Evolutionary conservation across 2,113 vertebrate genomes (phyloP), one percentile per base, ranked within the genome.

Genomic region (Coreoperca whiteheadi): DNA sequence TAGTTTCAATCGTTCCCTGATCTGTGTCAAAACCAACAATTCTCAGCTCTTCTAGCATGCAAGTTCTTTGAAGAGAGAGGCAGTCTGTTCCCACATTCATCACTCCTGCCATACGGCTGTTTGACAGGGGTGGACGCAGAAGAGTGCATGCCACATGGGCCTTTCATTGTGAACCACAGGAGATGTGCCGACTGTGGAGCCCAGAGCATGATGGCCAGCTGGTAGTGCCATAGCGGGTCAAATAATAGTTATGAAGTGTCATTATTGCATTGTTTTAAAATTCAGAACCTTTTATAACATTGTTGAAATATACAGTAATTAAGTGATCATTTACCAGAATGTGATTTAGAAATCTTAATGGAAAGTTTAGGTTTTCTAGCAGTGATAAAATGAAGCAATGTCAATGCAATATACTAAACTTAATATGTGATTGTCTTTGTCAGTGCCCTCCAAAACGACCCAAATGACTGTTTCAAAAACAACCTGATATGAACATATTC

Each of bases 41-140:
- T 70, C 63, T 71, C 37, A 61, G 69, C 63, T 63, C 41, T 59
- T 60, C 16, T 7, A 18, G 67, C 56, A 79, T 61, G 50, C 39
- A 81, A 71, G 71, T 54, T 73, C 56, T 79, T 81, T 75, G 54
- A 85, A 78, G 43, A 83, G 60, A 61, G 60, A 61, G 59, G 77
- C 66, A 83, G 60, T 64, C 51, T 28, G 48, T 21, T 67, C 48
- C 69, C 77, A 74, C 86, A 88, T 83, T 77, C 70, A 87, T 92
- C 86, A 89, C 43, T 82, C 23, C 71, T 74, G 70, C 74, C 77
- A 77, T 48, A 41, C 64, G 72, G 46, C 61, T 75, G 56, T 61
- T 61, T 79, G 77, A 81, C 73, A 84, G 43, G 76, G 50, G 14
- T 51, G 74, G 83, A 67, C 48, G 76, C 71, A 83, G 64, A 68